Percentiles rank a stretch among this genome's conserved stretches.
Evolutionary conservation across 37 sponge, comb jelly and placozoan genomes (phyloP).

Genomic region (Amphimedon queenslandica): DNA sequence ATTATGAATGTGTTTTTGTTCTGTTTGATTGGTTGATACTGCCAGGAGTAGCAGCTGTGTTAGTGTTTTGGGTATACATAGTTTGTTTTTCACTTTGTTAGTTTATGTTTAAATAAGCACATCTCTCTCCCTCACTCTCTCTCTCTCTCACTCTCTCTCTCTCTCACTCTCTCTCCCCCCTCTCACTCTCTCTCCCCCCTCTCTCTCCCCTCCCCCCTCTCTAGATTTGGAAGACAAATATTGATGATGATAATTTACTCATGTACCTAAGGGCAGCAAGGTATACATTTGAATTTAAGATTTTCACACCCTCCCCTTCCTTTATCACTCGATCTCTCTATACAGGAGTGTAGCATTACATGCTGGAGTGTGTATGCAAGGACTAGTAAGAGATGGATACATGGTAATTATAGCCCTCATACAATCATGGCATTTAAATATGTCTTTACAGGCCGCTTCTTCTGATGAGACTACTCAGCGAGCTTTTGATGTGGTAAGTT

Average conservation of each 20-base stretch:
- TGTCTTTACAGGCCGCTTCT: slow-evolving; percentile 61
- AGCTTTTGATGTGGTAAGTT: slow-evolving; percentile 72
- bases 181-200: too few relatives aligned
- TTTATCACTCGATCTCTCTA: too few relatives aligned
- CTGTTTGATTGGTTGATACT: too few relatives aligned
- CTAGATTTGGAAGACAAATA: slow-evolving; percentile 55
- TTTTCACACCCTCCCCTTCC: background rate
- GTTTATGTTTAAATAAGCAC: too few relatives aligned
- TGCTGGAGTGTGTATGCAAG: slow-evolving; percentile 70
- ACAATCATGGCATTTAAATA: too few relatives aligned
- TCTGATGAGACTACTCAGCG: slow-evolving; percentile 79
- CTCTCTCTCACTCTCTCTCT: too few relatives aligned
- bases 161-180: too few relatives aligned
- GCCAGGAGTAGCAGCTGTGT: too few relatives aligned
- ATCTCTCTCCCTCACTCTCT: too few relatives aligned
- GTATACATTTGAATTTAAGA: slow-evolving; percentile 2
- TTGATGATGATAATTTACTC: slow-evolving; percentile 49
- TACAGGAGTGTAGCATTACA: slow-evolving; percentile 75
- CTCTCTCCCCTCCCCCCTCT: background rate
- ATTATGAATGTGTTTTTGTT: too few relatives aligned
- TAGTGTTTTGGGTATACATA: too few relatives aligned
- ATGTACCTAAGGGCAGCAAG: slow-evolving; percentile 70
- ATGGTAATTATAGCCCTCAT: slow-evolving; percentile 42
- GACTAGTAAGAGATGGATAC: slow-evolving; percentile 51
- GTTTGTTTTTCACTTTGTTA: too few relatives aligned